Base-by-base conservation (phyloP, 2,113 vertebrate species). In the Sterna hirundo region DNA sequence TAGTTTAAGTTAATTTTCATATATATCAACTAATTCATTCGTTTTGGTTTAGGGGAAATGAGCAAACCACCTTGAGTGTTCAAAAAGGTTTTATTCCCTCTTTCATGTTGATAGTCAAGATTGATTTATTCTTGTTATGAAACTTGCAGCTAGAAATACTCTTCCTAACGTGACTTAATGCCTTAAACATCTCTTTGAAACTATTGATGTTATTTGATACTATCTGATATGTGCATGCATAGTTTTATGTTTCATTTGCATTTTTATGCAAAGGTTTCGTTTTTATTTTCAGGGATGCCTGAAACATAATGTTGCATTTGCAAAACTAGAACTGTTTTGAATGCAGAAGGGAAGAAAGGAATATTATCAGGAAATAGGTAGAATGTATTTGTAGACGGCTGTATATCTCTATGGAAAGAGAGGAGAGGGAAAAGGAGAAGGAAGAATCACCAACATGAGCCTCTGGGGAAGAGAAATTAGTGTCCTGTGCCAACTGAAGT, bases 181-280 rank as follows among this genome's bases (percentile, higher is more conserved):
- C 91, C 25, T 95, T 55, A 92, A 92, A 92, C 55, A 96, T 93
- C 76, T 94, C 80, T 96, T 94, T 95, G 92, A 95, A 96, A 97
- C 51, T 42, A 2, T 51, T 72, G 57, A 42, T 80, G 75, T 76
- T 91, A 88, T 36, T 87, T 86, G 89, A 89, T 93, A n/a, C 70
- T 47, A 38, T 83, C 84, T 94, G 81, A 90, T 88, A 44, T 10
- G 26, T 11, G 8, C 86, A n/a, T 72, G 47, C 91, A 54, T 55
- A 55, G 78, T 90, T 96, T 72, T 62, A 21, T 18, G 65, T 85
- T 95, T 80, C 70, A 36, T 87, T 91, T 83, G 25, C 69, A 71
- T 95, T 97, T 94, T 92, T 69, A 49, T 83, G 81, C 68, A 60
- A 70, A 80, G n/a, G 58, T 27, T 60, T 74, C 19, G 25, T 77